phyloP scores from a whole-genome alignment of 1,140 invertebrate species.

The Wasmannia auropunctata region DNA sequence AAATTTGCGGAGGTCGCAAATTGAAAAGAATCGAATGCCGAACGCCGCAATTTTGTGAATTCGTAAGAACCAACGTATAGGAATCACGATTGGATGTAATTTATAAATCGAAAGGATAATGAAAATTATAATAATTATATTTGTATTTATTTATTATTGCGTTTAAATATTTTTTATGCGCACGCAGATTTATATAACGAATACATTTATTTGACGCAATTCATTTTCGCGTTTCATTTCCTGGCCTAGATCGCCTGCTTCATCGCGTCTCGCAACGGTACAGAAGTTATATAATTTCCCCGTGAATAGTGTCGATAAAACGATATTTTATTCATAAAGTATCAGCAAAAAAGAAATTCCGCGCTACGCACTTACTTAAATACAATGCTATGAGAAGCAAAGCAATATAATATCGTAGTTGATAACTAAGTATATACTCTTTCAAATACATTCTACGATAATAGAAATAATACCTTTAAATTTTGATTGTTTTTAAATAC shows the following conservation, averaged over 20 bases:
- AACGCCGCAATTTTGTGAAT: not conserved
- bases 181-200: constrained; percentile 10
- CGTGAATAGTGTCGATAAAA: not conserved
- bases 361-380: too few species aligned
- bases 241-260: constrained; percentile 3
- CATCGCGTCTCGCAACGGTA: not conserved
- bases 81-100: not conserved
- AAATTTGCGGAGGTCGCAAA: not conserved
- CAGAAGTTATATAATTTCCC: not conserved
- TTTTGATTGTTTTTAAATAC: too few species aligned
- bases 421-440: not conserved
- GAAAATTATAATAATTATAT: constrained; percentile 1
- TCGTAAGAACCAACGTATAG: not conserved
- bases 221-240: not conserved
- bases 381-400: too few species aligned
- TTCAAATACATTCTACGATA: not conserved
- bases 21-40: not conserved
- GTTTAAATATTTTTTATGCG: constrained; percentile 5
- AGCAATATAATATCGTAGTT: not conserved
- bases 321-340: not conserved
- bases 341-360: too few species aligned
- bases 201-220: constrained; percentile 13
- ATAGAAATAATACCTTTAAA: too few species aligned
- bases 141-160: constrained; percentile 28
- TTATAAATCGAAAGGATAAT: not conserved